Percentiles rank a stretch among this genome's conserved stretches.
phyloP scores from a whole-genome alignment of 2,888 invertebrate genomes.

The Urechis unicinctus region DNA sequence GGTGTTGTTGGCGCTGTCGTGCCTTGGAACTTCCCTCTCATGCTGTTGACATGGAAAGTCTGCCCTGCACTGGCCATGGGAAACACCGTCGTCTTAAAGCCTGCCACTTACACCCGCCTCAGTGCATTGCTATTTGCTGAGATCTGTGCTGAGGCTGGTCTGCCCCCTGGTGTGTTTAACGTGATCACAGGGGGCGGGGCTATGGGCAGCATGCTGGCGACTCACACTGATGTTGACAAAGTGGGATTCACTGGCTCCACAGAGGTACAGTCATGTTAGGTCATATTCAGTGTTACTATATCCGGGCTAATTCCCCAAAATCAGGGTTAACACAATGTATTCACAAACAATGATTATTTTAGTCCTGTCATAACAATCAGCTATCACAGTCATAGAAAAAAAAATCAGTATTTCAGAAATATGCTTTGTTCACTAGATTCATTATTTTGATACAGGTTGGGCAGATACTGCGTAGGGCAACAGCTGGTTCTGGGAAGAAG shows the following conservation, averaged over 20 bases:
- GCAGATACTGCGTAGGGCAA: constrained; percentile 38
- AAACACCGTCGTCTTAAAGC: constrained; percentile 53
- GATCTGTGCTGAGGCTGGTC: constrained; percentile 53
- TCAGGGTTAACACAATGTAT: too few species aligned
- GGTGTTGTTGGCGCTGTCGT: constrained; percentile 52
- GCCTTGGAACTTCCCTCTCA: constrained; percentile 53
- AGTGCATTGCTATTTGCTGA: constrained; percentile 52
- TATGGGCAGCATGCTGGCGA: constrained; percentile 43
- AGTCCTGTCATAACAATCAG: too few species aligned
- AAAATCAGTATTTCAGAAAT: too few species aligned
- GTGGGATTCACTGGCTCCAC: constrained; percentile 51
- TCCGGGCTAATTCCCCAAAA: too few species aligned
- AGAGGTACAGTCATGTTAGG: too few species aligned
- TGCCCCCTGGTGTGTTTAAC: constrained; percentile 53
- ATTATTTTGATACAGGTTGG: constrained; percentile 34
- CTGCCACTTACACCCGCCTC: constrained; percentile 50
- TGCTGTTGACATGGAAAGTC: constrained; percentile 53
- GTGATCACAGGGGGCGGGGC: constrained; percentile 48
- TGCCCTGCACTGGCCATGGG: constrained; percentile 56
- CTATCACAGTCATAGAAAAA: too few species aligned
- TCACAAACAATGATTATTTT: too few species aligned
- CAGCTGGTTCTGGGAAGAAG: constrained; percentile 49
- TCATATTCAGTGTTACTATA: too few species aligned
- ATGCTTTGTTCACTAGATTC: too few species aligned
- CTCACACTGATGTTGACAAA: constrained; percentile 46